Evolutionary conservation across 2,797 vertebrate species (phyloP).

Genomic region (Myiotriccus ornatus): DNA sequence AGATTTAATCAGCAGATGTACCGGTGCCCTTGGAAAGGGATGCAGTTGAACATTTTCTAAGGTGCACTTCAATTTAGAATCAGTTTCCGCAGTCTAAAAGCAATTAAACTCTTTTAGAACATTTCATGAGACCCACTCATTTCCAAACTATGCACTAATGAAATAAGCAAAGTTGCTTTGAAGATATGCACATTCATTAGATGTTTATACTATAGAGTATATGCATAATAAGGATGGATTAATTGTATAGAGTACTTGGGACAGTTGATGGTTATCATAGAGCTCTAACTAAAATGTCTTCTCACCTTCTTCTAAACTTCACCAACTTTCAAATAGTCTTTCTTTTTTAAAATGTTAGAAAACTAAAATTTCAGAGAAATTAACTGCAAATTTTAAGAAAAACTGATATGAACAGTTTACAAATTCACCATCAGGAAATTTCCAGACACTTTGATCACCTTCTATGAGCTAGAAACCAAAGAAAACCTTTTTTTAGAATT

Average conservation of each 20-base stretch:
- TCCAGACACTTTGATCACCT: not conserved
- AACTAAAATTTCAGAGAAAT: not conserved
- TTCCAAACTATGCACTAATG: not conserved
- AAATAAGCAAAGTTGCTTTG: not conserved
- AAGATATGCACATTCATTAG: not conserved
- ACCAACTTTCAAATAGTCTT: not conserved
- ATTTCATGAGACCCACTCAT: not conserved
- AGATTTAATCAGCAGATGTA: constrained; percentile 20
- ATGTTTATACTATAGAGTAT: not conserved
- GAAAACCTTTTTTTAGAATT: not conserved
- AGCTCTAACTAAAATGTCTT: not conserved
- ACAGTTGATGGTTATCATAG: not conserved
- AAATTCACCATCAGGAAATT: not conserved
- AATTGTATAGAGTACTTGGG: not conserved
- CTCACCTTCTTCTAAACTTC: not conserved
- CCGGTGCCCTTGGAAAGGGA: not conserved
- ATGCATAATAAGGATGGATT: not conserved
- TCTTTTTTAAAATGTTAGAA: not conserved
- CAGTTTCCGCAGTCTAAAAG: not conserved
- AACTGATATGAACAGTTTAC: not conserved
- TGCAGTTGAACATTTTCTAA: not conserved
- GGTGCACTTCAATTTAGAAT: not conserved
- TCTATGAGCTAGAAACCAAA: not conserved
- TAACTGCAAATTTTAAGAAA: not conserved
- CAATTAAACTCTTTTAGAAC: not conserved